Conservation (phyloP, 35 echinoderm and acorn worm species). For the Ophiothrix spiculata region DNA sequence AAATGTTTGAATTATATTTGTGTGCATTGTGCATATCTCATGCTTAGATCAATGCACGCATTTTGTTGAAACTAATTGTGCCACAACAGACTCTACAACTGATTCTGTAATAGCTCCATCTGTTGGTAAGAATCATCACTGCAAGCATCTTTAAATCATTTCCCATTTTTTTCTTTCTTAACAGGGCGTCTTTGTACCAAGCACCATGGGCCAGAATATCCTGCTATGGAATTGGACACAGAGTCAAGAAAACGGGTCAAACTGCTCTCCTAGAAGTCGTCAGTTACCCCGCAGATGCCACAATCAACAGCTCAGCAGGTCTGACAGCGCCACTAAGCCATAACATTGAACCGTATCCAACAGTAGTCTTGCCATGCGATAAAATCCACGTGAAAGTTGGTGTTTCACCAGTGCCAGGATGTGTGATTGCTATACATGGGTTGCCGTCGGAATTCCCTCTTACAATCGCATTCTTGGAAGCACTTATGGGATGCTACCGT, state of each 20-base stretch:
- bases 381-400: conserved; percentile 58
- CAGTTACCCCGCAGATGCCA: conserved; percentile 64
- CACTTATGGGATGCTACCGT: conserved; percentile 39
- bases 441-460: conserved; percentile 70
- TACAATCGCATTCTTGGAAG: conserved; percentile 60
- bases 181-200: conserved; percentile 66
- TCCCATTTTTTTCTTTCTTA: conserved; percentile 1
- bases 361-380: conserved; percentile 64
- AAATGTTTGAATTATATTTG: background rate
- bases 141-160: background rate
- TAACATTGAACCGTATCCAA: conserved; percentile 59
- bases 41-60: background rate
- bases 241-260: conserved; percentile 63
- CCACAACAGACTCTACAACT: background rate
- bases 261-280: conserved; percentile 56
- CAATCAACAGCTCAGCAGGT: conserved; percentile 57
- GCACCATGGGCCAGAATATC: conserved; percentile 72
- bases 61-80: background rate
- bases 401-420: conserved; percentile 58
- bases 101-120: too few relatives aligned
- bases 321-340: conserved; percentile 54
- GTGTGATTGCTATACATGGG: conserved; percentile 44
- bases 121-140: background rate
- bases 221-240: conserved; percentile 70
- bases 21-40: background rate